Percentiles rank a stretch among this genome's conserved stretches.
phyloP scores from a whole-genome alignment of 1,140 invertebrate genomes.

The Tribolium madens region DNA sequence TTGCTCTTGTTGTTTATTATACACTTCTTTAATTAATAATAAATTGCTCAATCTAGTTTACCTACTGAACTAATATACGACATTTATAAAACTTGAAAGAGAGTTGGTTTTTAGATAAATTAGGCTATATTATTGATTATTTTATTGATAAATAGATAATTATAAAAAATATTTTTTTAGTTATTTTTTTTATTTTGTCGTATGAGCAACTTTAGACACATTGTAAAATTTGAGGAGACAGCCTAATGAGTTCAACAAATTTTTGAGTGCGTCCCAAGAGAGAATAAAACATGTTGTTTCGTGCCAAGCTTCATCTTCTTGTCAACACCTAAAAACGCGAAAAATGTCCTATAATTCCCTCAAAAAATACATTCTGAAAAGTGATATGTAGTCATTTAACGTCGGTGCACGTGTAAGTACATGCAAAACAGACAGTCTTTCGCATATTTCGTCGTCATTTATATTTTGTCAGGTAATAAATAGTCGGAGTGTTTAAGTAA shows the following conservation, averaged over 20 bases:
- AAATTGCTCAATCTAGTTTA: too few species aligned
- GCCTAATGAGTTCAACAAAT: background rate
- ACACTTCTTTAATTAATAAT: too few species aligned
- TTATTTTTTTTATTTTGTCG: too few species aligned
- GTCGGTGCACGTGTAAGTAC: slow-evolving; percentile 25
- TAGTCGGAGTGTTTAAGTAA: slow-evolving; percentile 52
- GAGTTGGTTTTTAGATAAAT: too few species aligned
- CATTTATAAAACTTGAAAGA: too few species aligned
- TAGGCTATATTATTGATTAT: too few species aligned
- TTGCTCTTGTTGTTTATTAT: too few species aligned
- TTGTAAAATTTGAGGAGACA: too few species aligned
- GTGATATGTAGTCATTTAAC: slow-evolving; percentile 31
- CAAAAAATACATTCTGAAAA: slow-evolving; percentile 26
- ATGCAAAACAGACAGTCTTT: slow-evolving; percentile 29
- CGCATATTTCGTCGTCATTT: slow-evolving; percentile 50
- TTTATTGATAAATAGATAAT: too few species aligned
- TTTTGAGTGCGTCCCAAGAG: background rate
- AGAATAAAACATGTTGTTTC: background rate
- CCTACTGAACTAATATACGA: too few species aligned
- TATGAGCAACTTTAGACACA: too few species aligned
- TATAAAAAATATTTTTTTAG: too few species aligned
- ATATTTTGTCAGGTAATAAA: slow-evolving; percentile 59
- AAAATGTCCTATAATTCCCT: slow-evolving; percentile 8
- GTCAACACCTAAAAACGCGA: background rate
- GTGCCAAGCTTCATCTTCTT: background rate